Evolutionary conservation across 2,888 invertebrate species (phyloP), one percentile per base, ranked within the genome.

Genomic region (Acanthosoma haemorrhoidale): DNA sequence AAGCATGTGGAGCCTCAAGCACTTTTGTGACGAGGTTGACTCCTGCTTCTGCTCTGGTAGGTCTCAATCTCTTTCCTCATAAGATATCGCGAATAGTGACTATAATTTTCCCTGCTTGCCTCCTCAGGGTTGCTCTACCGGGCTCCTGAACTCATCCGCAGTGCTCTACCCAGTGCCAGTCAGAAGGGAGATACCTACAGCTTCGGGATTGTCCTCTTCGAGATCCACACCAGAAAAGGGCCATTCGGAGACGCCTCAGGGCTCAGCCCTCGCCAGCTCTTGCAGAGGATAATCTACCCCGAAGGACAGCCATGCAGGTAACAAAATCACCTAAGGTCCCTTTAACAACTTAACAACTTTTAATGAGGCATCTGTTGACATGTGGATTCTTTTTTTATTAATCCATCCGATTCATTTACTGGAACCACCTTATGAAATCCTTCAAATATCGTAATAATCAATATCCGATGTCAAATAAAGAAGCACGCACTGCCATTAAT

Each of bases 161-260:
- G 82, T 69, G 81, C 81, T 0, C 57, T 76, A 76, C 72, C 76
- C 74, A 61, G 74, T 70, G 80, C 85, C 76, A 82, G 84, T 5
- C 90, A 90, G 75, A 89, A 89, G 75, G 92, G 90, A 0, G 94
- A 94, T 79, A 86, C 91, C 39, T 93, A 92, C 79, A 91, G 92
- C 1, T 96, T 96, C 79, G 91, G 88, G 0, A 88, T 96, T 61
- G 87, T 96, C 63, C 82, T 96, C 58, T 94, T 92, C 79, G 96
- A 96, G 81, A 84, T 96, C 75, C 90, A 94, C 78, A 88, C 91
- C 13, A 83, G 96, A 0, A 86, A 88, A 72, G 95, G 96, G 0
- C 94, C 95, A 0, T 95, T 90, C 78, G 93, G 93, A 0, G 85
- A 87, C 61, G 77, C 75, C 78, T 84, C 84, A 13, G 87, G 76